A percentile compares a stretch with the other conserved stretches of the same genome.
Evolutionary conservation across 2,888 invertebrate genomes (phyloP).

Genomic region (Sialis lutaria): DNA sequence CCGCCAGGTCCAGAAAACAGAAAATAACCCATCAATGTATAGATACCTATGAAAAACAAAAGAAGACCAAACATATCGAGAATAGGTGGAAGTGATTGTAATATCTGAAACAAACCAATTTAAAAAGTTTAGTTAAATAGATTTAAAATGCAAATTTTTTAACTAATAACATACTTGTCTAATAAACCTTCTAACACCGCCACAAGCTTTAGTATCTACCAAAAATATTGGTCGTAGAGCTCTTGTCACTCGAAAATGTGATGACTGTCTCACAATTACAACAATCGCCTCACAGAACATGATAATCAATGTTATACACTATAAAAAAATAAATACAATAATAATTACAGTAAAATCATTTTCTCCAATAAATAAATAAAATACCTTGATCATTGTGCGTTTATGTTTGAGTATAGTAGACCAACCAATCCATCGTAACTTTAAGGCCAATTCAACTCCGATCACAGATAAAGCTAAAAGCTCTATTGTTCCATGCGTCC

Average conservation of each 20-base stretch:
- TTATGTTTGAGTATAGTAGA: slow-evolving; percentile 67
- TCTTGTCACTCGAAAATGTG: slow-evolving; percentile 74
- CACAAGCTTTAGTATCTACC: slow-evolving; percentile 69
- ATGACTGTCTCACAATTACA: slow-evolving; percentile 62
- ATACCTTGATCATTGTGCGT: slow-evolving; percentile 70
- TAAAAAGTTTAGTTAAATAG: background rate
- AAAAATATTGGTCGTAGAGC: slow-evolving; percentile 77
- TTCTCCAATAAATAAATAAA: background rate
- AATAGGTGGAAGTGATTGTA: slow-evolving; percentile 74
- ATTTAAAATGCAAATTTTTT: background rate
- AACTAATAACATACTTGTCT: slow-evolving; percentile 29
- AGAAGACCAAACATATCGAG: slow-evolving; percentile 73
- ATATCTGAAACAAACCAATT: slow-evolving; percentile 25
- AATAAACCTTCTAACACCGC: slow-evolving; percentile 58
- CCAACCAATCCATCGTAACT: slow-evolving; percentile 75
- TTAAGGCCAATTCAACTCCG: slow-evolving; percentile 58
- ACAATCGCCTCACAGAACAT: slow-evolving; percentile 72
- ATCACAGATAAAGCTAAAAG: slow-evolving; percentile 58
- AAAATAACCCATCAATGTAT: slow-evolving; percentile 66
- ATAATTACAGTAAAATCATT: background rate
- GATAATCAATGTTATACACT: slow-evolving; percentile 57
- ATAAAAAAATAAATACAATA: slow-evolving; percentile 20
- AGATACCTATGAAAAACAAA: slow-evolving; percentile 70
- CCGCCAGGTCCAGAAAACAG: slow-evolving; percentile 55
- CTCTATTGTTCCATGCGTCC: slow-evolving; percentile 68